A percentile compares a stretch with the other conserved stretches of the same genome.
These are phyloP conservation scores for Rhimphoctona megacephalus DNA, from an alignment of 2,888 invertebrate genomes.

Conservation along the genomic window DNA sequence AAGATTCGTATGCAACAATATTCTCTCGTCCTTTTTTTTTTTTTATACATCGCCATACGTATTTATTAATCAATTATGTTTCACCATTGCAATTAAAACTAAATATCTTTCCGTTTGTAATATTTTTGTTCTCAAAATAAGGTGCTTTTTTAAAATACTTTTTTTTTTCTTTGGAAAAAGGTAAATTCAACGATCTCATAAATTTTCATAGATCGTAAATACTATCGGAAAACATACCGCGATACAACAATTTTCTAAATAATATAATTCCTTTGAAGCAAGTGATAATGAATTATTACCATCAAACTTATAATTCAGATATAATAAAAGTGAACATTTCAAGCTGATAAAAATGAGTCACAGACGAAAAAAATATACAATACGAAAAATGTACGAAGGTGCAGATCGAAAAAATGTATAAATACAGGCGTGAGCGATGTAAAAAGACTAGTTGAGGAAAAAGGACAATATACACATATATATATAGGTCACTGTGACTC, in stretches of 20 bases:
- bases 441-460: slow-evolving; percentile 20
- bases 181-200: too few relatives aligned
- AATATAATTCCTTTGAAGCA: too few relatives aligned
- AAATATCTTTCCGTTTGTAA: background rate
- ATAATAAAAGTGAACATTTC: background rate
- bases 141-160: too few relatives aligned
- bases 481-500: slow-evolving; percentile 68
- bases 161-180: background rate
- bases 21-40: background rate
- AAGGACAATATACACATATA: slow-evolving; percentile 16
- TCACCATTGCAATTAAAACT: background rate
- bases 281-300: background rate
- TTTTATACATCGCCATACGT: background rate
- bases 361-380: background rate
- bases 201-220: too few relatives aligned
- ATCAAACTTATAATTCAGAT: background rate
- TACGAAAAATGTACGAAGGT: background rate
- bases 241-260: too few relatives aligned
- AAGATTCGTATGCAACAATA: slow-evolving; percentile 10
- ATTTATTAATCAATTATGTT: background rate
- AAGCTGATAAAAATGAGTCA: background rate
- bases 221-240: too few relatives aligned
- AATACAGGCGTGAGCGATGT: slow-evolving; percentile 9
- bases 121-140: too few relatives aligned
- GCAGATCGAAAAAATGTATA: background rate